phyloP scores from a whole-genome alignment of 2,888 invertebrate species.

The Chironomus riparius region DNA sequence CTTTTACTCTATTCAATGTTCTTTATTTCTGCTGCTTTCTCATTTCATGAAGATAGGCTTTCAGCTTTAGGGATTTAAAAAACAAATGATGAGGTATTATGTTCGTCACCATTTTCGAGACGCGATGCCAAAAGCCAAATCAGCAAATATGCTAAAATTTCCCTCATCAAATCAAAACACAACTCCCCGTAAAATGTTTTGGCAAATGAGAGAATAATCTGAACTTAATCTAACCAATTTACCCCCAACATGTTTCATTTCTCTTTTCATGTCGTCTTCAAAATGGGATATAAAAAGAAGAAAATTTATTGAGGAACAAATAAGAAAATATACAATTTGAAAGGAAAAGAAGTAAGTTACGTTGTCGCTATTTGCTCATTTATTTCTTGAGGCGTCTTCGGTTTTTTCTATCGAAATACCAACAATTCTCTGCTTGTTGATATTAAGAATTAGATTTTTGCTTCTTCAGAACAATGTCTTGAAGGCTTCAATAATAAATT shows the following conservation, averaged over 20 bases:
- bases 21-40: too few relatives aligned
- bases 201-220: conserved; percentile 15
- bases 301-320: background rate
- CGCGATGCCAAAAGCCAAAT: background rate
- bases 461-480: too few relatives aligned
- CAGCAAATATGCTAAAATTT: conserved; percentile 6
- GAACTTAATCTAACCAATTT: conserved; percentile 6
- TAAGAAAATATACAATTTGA: background rate
- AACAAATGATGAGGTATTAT: conserved; percentile 6
- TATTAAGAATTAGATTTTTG: too few relatives aligned
- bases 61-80: background rate
- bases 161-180: background rate
- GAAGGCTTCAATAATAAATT: too few relatives aligned
- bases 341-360: too few relatives aligned
- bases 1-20: too few relatives aligned
- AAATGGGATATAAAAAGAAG: background rate
- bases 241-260: background rate
- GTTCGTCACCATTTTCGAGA: background rate
- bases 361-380: too few relatives aligned
- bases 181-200: conserved; percentile 6
- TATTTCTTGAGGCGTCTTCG: too few relatives aligned
- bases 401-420: too few relatives aligned
- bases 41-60: background rate
- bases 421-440: too few relatives aligned
- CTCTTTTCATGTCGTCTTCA: background rate